These are phyloP conservation scores for Dicaeum eximium DNA, from an alignment of 2,113 vertebrate genomes.

Conservation along the genomic window DNA sequence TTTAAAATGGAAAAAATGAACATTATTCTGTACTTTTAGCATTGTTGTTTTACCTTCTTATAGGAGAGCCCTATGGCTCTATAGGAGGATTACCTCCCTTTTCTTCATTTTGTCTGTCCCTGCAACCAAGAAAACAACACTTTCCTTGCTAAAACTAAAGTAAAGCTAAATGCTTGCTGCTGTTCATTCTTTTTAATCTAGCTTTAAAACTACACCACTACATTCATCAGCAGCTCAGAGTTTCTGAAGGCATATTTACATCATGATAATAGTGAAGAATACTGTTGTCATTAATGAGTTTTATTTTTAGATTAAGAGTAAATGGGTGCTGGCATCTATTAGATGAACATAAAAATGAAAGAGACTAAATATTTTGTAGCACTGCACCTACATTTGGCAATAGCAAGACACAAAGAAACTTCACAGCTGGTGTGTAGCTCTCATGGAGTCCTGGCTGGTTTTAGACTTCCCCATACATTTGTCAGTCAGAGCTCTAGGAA, in stretches of 20 bases:
- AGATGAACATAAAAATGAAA: conserved; percentile 7
- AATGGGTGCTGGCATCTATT: neutral
- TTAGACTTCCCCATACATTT: neutral
- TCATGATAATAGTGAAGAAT: neutral
- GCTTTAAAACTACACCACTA: neutral
- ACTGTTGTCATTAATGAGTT: neutral
- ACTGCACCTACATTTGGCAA: neutral
- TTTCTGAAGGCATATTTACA: neutral
- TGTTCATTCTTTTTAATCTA: neutral
- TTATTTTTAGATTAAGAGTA: conserved; percentile 9
- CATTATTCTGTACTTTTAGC: neutral
- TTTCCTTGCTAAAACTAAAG: neutral
- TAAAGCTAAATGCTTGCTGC: neutral
- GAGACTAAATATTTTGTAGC: neutral
- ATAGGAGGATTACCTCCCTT: neutral
- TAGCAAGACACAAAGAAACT: neutral
- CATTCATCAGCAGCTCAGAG: neutral
- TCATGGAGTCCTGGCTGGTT: neutral
- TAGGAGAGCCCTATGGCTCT: neutral
- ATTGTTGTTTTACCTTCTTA: neutral
- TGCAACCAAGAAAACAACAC: neutral
- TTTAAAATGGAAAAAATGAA: neutral
- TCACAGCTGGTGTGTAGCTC: neutral
- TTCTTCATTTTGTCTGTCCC: neutral
- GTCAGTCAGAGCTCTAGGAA: neutral